Base-by-base conservation (phyloP, 2,797 vertebrate genomes). In the Xiphorhynchus erythropygius region DNA sequence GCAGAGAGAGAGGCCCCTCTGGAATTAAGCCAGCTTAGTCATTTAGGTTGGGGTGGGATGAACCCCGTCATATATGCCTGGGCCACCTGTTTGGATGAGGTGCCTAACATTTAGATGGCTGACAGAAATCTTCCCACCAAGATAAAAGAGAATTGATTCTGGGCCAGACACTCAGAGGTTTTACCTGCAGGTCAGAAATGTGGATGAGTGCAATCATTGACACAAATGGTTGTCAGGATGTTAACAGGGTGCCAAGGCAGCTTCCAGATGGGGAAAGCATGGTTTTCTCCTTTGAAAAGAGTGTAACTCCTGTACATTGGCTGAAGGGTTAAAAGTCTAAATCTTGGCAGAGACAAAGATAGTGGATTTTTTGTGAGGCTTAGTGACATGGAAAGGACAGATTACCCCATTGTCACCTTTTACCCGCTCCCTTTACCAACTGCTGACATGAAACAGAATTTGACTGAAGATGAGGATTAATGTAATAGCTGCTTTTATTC, bases 381-480 rank as follows among this genome's bases (percentile, higher is more conserved):
- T 94, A 95, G 90, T 56, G 39, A 92, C 63, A 85, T 19, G 93
- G 93, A 96, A 97, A 94, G 60, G 59, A 56, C 53, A 93, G 93
- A 96, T 97, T 97, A 92, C 50, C 60, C 39, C 23, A 9, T 92
- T 97, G 95, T 97, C 94, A 97, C 97, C 95, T 97, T 97, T 97
- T 93, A 86, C 93, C 87, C 93, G 59, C 75, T 95, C 73, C 67
- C 77, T 95, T 96, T 94, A 90, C 94, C 96, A 97, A 60, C 96
- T 97, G 97, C 96, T 97, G 96, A 97, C 78, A 94, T 87, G 74
- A 90, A 97, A 91, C 91, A 93, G 95, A 97, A 78, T 80, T 95
- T 97, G 87, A 95, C 97, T 97, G 95, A 97, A 93, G 93, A 97
- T 56, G 94, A 97, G 97, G 97, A 98, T 98, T 98, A 98, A 96